A percentile compares a stretch with the other conserved stretches of the same genome.
Conservation (phyloP, 2,888 invertebrate genomes). For the Sepioteuthis lessoniana region DNA sequence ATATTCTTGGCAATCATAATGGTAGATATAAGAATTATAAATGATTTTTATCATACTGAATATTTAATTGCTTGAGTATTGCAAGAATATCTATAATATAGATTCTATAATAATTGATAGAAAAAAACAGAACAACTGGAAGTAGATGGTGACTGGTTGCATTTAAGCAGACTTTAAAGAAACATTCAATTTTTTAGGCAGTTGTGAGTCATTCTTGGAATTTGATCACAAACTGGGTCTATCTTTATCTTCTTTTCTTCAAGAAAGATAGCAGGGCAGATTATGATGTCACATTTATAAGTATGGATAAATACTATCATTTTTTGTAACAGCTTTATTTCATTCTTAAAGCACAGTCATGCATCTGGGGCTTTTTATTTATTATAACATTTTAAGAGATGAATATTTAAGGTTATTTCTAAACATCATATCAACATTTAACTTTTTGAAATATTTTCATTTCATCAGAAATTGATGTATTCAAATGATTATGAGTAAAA, state of each 20-base stretch:
- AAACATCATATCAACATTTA: too few species aligned
- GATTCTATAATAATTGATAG: too few species aligned
- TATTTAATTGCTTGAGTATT: too few species aligned
- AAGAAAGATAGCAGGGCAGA: neutral
- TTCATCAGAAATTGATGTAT: too few species aligned
- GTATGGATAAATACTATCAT: neutral
- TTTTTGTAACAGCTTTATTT: neutral
- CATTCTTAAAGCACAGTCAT: neutral
- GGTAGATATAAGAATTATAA: neutral
- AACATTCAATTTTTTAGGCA: neutral
- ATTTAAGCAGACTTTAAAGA: neutral
- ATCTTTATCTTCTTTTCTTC: neutral
- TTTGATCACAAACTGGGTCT: neutral
- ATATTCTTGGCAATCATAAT: neutral
- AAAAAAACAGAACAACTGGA: neutral
- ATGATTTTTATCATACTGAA: neutral
- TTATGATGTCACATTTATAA: neutral
- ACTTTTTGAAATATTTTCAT: too few species aligned
- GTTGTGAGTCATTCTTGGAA: neutral
- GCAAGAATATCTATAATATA: too few species aligned
- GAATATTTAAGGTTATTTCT: too few species aligned
- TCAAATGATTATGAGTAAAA: too few species aligned
- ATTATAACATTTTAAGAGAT: too few species aligned
- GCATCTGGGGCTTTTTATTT: too few species aligned
- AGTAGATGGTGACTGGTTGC: neutral